Evolutionary conservation across 1,140 invertebrate species (phyloP), one percentile per base, ranked within the genome.

Genomic region (Drosophila ficusphila): DNA sequence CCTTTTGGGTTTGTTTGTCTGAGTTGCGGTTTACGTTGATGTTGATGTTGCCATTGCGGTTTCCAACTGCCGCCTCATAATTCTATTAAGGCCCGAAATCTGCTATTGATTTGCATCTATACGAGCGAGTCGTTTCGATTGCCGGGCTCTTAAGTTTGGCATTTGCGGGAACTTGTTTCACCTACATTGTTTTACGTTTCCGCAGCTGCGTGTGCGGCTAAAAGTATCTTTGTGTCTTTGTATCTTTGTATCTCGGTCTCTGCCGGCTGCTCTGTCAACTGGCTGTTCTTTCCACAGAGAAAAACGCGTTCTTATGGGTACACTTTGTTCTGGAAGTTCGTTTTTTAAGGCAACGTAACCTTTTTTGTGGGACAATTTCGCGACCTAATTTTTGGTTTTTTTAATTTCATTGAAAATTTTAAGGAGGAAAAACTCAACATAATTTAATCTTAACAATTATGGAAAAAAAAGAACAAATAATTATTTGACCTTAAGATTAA

Each of bases 91-190:
- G 71, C 76, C 81, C 36, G 52, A 77, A 82, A 56, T 79, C 76
- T 62, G 69, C 74, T 89, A 86, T 86, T 86, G 82, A 86, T 86
- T 86, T 86, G 82, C 83, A 86, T 86, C 82, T 88, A 76, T 76
- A 70, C 70, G 48, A 65, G 62, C 60, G 62, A 65, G 60, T 67
- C 44, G 62, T 52, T 57, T 57, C 14, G 31, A 29, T 62, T 56
- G 69, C 46, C 51, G 58, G 56, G 81, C 81, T 86, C 76, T 83
- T 67, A 71, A 85, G 51, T 73, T 73, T 81, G 67, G 54, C 61
- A 68, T 82, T 76, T 81, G 60, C 65, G 68, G 77, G 60, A 88
- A 88, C 82, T 88, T 72, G 82, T 88, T 88, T 88, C 82, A 88
- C 82, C 82, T 88, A 88, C 82, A 88, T 88, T 78, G 57, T 62